Evolutionary conservation across 1,140 invertebrate genomes (phyloP), one percentile per base, ranked within the genome.

Genomic region (Laodelphax striatellus): DNA sequence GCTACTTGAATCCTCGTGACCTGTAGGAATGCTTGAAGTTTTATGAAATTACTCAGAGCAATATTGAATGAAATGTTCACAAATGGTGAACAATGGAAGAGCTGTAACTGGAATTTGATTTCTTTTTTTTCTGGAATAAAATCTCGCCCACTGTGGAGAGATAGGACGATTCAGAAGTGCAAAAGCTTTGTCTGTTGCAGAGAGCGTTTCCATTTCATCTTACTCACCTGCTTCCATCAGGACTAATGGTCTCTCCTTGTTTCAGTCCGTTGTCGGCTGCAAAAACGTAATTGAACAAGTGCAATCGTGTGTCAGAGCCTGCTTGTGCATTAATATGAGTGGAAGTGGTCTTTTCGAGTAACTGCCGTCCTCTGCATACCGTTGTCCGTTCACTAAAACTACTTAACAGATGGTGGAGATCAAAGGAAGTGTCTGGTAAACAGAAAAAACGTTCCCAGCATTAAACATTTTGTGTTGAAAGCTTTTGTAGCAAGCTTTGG

Each of bases 181-280:
- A 6, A 50, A 6, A 50, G 21, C 46, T 50, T 28, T 28, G 24
- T 28, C 24, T 28, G 2, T 28, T 2, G 6, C 24, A 28, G 24
- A 2, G 2, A 28, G 24, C 24, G 24, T 28, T 50, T 50, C n/a
- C 9, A 50, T 16, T 22, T 17, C 6, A 17, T 50, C 46, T 38
- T 55, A 38, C 46, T 38, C 24, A 38, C 31, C 22, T 38, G 22
- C 31, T 38, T 9, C 80, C 81, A 66, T 83, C 81, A 5, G 80
- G 80, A 24, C 78, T 75, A 34, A 83, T 82, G 55, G 74, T 75
- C 69, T 83, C 81, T 19, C 80, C 81, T 38, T 82, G 81, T 11
- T 81, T 80, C 3, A 82, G 70, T 11, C 82, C 82, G 67, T 83
- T 83, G 68, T 84, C 82, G 6, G 82, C 79, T 8, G 81, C 79